A percentile compares a stretch with the other conserved stretches of the same genome.
Conservation (phyloP, 2,113 vertebrate genomes). For the Bos indicus region DNA sequence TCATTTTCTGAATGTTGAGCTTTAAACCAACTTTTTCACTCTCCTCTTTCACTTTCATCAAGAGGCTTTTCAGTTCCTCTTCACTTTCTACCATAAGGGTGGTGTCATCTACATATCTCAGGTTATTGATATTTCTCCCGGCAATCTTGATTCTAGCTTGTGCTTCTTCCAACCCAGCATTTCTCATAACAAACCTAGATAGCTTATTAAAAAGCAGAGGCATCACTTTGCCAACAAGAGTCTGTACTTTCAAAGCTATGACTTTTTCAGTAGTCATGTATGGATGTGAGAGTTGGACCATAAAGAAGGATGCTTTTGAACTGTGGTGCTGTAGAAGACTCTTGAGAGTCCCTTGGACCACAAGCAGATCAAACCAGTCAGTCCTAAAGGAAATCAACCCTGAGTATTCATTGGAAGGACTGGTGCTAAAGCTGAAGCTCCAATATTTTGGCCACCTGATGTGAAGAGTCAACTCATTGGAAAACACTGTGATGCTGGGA, state of each 20-base stretch:
- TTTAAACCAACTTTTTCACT: too few species aligned
- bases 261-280: neutral
- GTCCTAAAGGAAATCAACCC: neutral
- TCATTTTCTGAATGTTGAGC: too few species aligned
- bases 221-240: neutral
- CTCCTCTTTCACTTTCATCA: too few species aligned
- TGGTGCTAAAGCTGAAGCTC: neutral
- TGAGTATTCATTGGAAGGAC: neutral
- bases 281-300: neutral
- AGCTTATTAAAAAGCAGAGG: neutral
- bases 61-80: too few species aligned
- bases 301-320: neutral
- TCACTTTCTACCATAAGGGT: too few species aligned
- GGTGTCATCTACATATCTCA: too few species aligned
- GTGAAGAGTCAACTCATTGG: neutral
- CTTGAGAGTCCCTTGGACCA: neutral
- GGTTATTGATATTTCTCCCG: too few species aligned
- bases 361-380: neutral
- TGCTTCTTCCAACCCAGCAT: too few species aligned
- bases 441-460: neutral
- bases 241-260: neutral
- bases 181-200: neutral
- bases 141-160: too few species aligned
- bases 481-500: neutral
- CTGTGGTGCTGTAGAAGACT: neutral